These are phyloP conservation scores for Laupala kohalensis DNA, from an alignment of 1,140 invertebrate species.

Conservation along the genomic window DNA sequence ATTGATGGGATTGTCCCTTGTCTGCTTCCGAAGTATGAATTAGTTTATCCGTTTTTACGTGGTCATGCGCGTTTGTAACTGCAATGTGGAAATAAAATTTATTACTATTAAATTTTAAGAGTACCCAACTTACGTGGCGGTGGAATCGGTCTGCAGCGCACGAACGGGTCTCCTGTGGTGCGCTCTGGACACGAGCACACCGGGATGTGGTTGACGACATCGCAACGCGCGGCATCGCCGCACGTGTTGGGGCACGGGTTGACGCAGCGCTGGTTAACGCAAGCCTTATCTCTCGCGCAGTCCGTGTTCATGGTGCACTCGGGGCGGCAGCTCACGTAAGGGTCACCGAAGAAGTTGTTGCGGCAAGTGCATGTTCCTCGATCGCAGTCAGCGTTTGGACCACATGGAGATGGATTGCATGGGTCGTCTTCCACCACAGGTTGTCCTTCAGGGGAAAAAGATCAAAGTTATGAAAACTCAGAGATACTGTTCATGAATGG, in stretches of 20 bases:
- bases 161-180: slow-evolving; percentile 65
- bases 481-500: too few relatives aligned
- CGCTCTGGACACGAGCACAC: slow-evolving; percentile 52
- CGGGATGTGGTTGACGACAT: slow-evolving; percentile 65
- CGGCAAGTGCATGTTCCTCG: slow-evolving; percentile 60
- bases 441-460: too few relatives aligned
- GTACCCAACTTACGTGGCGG: neutral
- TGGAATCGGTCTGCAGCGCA: slow-evolving; percentile 38
- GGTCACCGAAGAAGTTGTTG: slow-evolving; percentile 59
- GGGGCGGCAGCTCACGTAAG: slow-evolving; percentile 51
- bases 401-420: slow-evolving; percentile 67
- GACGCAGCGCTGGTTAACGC: slow-evolving; percentile 56
- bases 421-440: slow-evolving; percentile 32
- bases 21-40: too few relatives aligned
- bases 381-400: slow-evolving; percentile 56
- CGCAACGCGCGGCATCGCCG: slow-evolving; percentile 55
- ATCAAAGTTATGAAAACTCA: too few relatives aligned
- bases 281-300: slow-evolving; percentile 58
- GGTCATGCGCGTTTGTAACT: too few relatives aligned
- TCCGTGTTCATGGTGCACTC: slow-evolving; percentile 76
- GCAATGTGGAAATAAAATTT: too few relatives aligned
- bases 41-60: too few relatives aligned
- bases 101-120: too few relatives aligned
- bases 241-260: slow-evolving; percentile 68
- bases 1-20: too few relatives aligned